phyloP scores from a whole-genome alignment of 1,140 invertebrate genomes.

The Microplitis mediator region DNA sequence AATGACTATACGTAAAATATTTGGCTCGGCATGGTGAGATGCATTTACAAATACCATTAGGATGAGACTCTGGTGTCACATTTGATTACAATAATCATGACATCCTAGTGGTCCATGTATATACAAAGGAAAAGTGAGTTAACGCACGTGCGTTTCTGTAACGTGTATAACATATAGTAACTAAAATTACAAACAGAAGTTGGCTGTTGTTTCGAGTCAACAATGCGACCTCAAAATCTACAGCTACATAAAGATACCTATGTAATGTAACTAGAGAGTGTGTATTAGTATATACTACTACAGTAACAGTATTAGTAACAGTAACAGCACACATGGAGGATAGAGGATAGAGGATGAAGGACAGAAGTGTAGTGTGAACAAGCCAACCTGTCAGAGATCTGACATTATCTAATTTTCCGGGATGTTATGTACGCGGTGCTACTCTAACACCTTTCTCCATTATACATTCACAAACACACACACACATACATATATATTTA shows the following conservation, averaged over 20 bases:
- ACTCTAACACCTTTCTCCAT: not conserved
- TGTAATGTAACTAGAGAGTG: not conserved
- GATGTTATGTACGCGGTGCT: not conserved
- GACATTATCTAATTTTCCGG: conserved; percentile 10
- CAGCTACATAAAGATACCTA: not conserved
- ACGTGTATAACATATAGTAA: not conserved
- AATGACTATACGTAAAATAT: too few relatives aligned
- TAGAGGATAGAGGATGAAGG: too few relatives aligned
- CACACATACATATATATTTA: not conserved
- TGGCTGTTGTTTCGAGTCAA: conserved; percentile 12
- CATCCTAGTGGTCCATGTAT: too few relatives aligned
- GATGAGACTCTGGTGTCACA: not conserved
- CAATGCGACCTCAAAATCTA: not conserved
- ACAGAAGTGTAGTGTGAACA: not conserved
- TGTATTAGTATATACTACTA: too few relatives aligned
- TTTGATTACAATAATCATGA: too few relatives aligned
- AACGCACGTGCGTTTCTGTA: not conserved
- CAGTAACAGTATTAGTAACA: too few relatives aligned
- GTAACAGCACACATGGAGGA: too few relatives aligned
- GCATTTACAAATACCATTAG: too few relatives aligned
- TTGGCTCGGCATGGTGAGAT: too few relatives aligned
- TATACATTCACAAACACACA: not conserved
- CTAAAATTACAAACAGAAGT: not conserved
- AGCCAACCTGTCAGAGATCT: conserved; percentile 15
- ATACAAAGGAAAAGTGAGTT: too few relatives aligned